phyloP scores from a whole-genome alignment of 1,140 invertebrate genomes.

The Dermatophagoides farinae region DNA sequence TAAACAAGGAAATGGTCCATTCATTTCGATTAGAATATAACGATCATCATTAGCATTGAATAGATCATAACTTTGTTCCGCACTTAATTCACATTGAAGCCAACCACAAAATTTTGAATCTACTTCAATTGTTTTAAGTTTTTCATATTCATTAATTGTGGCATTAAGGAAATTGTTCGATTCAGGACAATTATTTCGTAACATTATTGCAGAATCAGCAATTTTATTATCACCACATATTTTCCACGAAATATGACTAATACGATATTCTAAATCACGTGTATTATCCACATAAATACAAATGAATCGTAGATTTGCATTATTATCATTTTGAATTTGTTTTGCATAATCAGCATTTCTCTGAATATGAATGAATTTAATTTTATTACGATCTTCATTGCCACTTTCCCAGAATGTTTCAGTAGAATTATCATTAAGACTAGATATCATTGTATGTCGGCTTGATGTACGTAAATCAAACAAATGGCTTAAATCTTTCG shows the following conservation, averaged over 20 bases:
- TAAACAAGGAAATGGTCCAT: slow-evolving; percentile 71
- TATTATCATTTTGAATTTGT: slow-evolving; percentile 23
- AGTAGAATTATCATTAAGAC: slow-evolving; percentile 75
- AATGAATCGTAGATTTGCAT: slow-evolving; percentile 35
- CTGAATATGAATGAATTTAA: slow-evolving; percentile 45
- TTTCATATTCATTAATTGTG: neutral
- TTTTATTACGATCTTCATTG: slow-evolving; percentile 78
- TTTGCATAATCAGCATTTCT: slow-evolving; percentile 29
- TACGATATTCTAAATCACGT: slow-evolving; percentile 57
- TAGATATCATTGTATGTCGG: slow-evolving; percentile 72
- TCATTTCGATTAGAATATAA: slow-evolving; percentile 55
- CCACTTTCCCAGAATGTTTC: slow-evolving; percentile 99
- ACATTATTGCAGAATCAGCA: neutral
- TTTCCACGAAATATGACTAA: slow-evolving; percentile 8
- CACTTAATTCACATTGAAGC: slow-evolving; percentile 51
- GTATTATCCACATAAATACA: slow-evolving; percentile 83
- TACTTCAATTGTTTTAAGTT: slow-evolving; percentile 38
- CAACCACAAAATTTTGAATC: slow-evolving; percentile 59
- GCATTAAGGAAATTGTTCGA: neutral
- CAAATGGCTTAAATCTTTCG: slow-evolving; percentile 43
- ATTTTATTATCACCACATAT: neutral
- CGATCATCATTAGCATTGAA: slow-evolving; percentile 18
- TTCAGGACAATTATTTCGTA: neutral
- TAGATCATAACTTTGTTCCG: slow-evolving; percentile 30
- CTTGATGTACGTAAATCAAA: slow-evolving; percentile 73